Conservation (phyloP, 1,140 invertebrate species). For the Calephelis nemesis region DNA sequence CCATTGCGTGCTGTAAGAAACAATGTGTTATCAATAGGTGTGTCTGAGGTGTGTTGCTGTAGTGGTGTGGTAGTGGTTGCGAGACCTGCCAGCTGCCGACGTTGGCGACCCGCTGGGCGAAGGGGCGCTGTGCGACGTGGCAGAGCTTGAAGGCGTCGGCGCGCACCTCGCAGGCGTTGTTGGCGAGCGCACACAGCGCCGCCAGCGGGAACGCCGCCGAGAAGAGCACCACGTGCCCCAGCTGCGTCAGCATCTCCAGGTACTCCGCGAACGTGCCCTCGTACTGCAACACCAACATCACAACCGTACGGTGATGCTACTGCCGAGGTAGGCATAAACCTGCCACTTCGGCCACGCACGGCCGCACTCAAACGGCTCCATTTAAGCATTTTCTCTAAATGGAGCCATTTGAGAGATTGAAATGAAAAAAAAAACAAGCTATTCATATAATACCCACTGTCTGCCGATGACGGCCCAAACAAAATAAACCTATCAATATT, state of each 20-base stretch:
- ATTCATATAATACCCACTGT: too few relatives aligned
- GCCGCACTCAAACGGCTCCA: too few relatives aligned
- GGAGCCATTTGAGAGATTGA: too few relatives aligned
- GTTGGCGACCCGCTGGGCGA: conserved; percentile 93
- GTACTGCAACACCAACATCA: conserved; percentile 80
- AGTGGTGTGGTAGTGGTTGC: too few relatives aligned
- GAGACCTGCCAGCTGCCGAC: conserved; percentile 98
- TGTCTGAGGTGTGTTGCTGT: too few relatives aligned
- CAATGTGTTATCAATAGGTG: too few relatives aligned
- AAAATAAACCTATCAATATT: too few relatives aligned
- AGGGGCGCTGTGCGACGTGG: conserved; percentile 95
- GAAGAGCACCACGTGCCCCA: conserved; percentile 98
- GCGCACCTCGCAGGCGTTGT: conserved; percentile 96
- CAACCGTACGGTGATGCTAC: background rate
- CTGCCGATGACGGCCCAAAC: too few relatives aligned
- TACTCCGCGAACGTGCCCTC: conserved; percentile 98
- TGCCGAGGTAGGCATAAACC: too few relatives aligned
- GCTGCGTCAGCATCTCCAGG: conserved; percentile 97
- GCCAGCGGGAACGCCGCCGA: conserved; percentile 97
- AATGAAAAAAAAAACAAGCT: too few relatives aligned
- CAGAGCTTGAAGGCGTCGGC: conserved; percentile 98
- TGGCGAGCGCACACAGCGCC: conserved; percentile 93
- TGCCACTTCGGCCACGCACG: too few relatives aligned
- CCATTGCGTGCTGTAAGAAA: conserved; percentile 89
- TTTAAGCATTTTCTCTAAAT: too few relatives aligned